Base-by-base conservation (phyloP, 2,888 invertebrate genomes). In the Oligia strigilis region DNA sequence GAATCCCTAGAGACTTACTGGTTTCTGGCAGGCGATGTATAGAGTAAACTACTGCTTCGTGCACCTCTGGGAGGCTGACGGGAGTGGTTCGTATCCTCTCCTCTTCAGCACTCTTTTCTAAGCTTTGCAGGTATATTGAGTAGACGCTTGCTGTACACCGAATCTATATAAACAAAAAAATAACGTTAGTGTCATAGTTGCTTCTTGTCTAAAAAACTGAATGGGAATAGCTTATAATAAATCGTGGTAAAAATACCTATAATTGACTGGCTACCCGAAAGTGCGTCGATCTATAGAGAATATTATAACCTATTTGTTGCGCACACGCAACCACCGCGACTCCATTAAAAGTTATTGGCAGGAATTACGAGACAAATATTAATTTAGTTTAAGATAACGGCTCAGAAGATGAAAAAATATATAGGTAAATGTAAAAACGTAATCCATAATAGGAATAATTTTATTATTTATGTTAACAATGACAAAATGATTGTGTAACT, bases 61-160 rank as follows among this genome's bases (percentile, higher is more conserved):
- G 94, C 23, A 94, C 92, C 83, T 95, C 94, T 64, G 94, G 93
- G 4, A 93, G 91, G 77, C 94, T 94, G 72, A 91, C 90, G 4
- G 94, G 92, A 62, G 96, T 96, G 23, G 96, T 94, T 77, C 92
- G 91, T 75, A 93, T 89, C 67, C 93, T 91, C 87, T 95, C 96
- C 81, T 95, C 94, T 65, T 93, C 93, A 17, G 96, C 95, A 78
- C 95, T 94, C 89, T 94, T 94, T 90, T 97, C 96, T 80, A 94
- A 89, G 83, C 96, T 96, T 91, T 95, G 93, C 75, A 94, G 90
- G 88, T 96, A 97, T 90, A 96, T 93, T 29, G 95, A 94, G 90
- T 96, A 97, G 79, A 97, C 95, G 81, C 93, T 93, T 9, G 97
- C 95, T n/a, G 95, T 95, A 86, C 97, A 97, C 60, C 96, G 93